phyloP scores from a whole-genome alignment of 2,797 vertebrate species.

The Cheirogaleus major region DNA sequence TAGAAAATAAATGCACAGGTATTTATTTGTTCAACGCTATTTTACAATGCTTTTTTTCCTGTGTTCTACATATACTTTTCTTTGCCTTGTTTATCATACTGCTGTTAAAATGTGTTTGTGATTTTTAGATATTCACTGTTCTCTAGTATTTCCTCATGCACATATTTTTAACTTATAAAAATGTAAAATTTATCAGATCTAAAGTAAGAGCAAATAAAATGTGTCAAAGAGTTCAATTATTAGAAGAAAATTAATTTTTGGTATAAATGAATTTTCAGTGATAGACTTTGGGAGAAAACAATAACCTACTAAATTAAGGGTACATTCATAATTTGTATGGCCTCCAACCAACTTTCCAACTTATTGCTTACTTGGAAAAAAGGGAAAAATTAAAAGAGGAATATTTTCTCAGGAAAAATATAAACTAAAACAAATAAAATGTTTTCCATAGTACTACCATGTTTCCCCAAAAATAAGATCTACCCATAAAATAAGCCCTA shows the following conservation, averaged over 20 bases:
- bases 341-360: neutral
- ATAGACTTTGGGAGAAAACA: neutral
- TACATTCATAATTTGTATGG: neutral
- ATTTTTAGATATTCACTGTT: neutral
- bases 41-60: neutral
- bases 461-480: too few relatives aligned
- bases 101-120: constrained; percentile 9
- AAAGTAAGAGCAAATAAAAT: constrained; percentile 43
- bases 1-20: neutral
- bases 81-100: neutral
- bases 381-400: constrained; percentile 6
- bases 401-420: constrained; percentile 16
- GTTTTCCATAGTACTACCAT: neutral
- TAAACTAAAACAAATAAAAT: constrained; percentile 41
- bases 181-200: neutral
- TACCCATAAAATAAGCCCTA: too few relatives aligned
- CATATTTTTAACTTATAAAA: constrained; percentile 41
- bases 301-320: neutral
- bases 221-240: neutral
- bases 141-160: neutral
- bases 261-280: neutral
- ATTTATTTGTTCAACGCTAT: neutral
- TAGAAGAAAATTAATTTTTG: constrained; percentile 37
- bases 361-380: neutral
- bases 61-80: neutral